Evolutionary conservation across 2,113 vertebrate genomes (phyloP).

Genomic region (Hemiprocne comata): DNA sequence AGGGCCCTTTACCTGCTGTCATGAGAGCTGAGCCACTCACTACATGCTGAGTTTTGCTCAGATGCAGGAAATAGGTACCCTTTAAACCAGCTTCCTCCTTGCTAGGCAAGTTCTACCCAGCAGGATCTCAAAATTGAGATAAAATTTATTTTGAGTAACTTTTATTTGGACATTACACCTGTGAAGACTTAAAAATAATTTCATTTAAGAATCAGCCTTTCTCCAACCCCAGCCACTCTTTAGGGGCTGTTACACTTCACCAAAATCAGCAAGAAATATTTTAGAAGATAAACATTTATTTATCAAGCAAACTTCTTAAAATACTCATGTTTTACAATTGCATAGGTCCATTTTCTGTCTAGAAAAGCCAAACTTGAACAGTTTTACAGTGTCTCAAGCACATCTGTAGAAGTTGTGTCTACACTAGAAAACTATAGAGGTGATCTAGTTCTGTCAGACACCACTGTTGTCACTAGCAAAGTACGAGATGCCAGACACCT

Average conservation of each 20-base stretch:
- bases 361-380: conserved; percentile 1
- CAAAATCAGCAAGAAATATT: not conserved
- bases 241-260: not conserved
- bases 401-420: not conserved
- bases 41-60: not conserved
- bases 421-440: not conserved
- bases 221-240: not conserved
- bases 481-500: not conserved
- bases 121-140: not conserved
- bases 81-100: not conserved
- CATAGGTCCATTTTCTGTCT: not conserved
- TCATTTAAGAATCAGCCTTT: not conserved
- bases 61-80: not conserved
- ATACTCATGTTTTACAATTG: conserved; percentile 23
- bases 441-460: not conserved
- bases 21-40: not conserved
- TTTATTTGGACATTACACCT: not conserved
- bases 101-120: not conserved
- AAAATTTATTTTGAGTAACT: not conserved
- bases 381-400: not conserved
- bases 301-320: conserved; percentile 49
- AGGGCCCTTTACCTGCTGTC: not conserved
- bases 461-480: not conserved
- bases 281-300: conserved; percentile 31
- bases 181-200: not conserved